A percentile compares a stretch with the other conserved stretches of the same genome.
phyloP scores from a whole-genome alignment of 1,140 invertebrate species.

The Drosophila ercepeae region DNA sequence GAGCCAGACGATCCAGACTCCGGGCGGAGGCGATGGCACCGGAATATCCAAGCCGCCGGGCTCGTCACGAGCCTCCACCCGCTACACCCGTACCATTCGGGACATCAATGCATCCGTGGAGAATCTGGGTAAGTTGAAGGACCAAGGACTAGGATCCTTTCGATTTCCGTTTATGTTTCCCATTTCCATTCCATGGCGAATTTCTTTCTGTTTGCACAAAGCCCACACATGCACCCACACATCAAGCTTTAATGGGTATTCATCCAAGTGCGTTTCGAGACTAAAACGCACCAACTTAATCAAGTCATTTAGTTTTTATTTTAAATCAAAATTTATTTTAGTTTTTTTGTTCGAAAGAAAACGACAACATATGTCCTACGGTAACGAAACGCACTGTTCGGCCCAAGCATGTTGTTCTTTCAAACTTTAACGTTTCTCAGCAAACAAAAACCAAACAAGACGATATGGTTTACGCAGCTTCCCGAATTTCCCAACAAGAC shows the following conservation, averaged over 20 bases:
- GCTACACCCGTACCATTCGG: slow-evolving; percentile 86
- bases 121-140: slow-evolving; percentile 87
- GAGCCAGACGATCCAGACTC: slow-evolving; percentile 89
- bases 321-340: neutral
- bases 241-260: slow-evolving; percentile 25
- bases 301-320: neutral
- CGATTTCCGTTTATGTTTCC: slow-evolving; percentile 43
- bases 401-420: slow-evolving; percentile 42
- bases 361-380: neutral
- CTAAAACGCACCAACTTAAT: neutral
- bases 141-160: slow-evolving; percentile 15
- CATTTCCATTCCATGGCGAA: slow-evolving; percentile 47
- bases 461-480: slow-evolving; percentile 22
- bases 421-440: slow-evolving; percentile 18
- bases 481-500: neutral
- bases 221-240: slow-evolving; percentile 11
- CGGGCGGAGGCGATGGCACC: slow-evolving; percentile 85
- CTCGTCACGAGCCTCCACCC: slow-evolving; percentile 78
- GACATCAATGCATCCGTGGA: slow-evolving; percentile 89
- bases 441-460: slow-evolving; percentile 26
- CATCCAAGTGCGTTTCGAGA: slow-evolving; percentile 19
- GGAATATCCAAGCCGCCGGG: slow-evolving; percentile 83
- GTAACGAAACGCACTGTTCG: slow-evolving; percentile 19
- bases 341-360: neutral
- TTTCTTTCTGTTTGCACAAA: slow-evolving; percentile 66